Percentiles rank a stretch among this genome's conserved stretches.
Evolutionary conservation across 2,888 invertebrate species (phyloP).

Genomic region (Stenichneumon culpator): DNA sequence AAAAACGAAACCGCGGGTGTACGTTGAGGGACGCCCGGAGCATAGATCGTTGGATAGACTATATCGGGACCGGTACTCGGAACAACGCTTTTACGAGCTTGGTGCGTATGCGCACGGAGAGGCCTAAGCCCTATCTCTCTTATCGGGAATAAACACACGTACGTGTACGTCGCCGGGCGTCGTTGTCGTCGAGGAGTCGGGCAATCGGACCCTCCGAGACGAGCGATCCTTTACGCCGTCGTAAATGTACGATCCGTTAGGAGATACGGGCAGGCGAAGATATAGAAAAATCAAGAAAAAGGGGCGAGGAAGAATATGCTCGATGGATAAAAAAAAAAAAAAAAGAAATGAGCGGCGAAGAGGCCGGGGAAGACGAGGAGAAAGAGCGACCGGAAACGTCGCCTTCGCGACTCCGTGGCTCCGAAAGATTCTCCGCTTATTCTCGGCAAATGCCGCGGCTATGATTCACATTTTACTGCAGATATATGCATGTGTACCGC

Average conservation of each 20-base stretch:
- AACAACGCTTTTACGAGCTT: constrained; percentile 73
- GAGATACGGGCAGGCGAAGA: constrained; percentile 43
- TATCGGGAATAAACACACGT: constrained; percentile 79
- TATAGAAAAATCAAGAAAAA: constrained; percentile 20
- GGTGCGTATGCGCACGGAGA: constrained; percentile 33
- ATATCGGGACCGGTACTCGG: constrained; percentile 54
- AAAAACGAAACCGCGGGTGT: not conserved
- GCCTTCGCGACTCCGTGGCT: constrained; percentile 51
- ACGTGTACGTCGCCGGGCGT: not conserved
- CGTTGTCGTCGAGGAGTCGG: constrained; percentile 69
- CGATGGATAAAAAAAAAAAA: constrained; percentile 14
- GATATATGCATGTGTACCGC: not conserved
- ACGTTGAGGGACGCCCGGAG: not conserved
- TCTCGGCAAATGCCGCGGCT: constrained; percentile 34
- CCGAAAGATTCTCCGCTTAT: constrained; percentile 57
- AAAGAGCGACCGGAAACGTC: constrained; percentile 5
- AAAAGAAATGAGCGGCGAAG: constrained; percentile 16
- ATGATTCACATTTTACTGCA: constrained; percentile 60
- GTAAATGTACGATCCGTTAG: constrained; percentile 77
- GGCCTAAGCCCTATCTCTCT: constrained; percentile 71
- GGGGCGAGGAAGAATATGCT: constrained; percentile 9
- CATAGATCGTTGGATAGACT: constrained; percentile 12
- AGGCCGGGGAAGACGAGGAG: constrained; percentile 1
- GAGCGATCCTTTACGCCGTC: constrained; percentile 74
- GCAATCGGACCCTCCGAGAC: constrained; percentile 73